Evolutionary conservation across 2,888 invertebrate genomes (phyloP).

Genomic region (Masnerella sp.): DNA sequence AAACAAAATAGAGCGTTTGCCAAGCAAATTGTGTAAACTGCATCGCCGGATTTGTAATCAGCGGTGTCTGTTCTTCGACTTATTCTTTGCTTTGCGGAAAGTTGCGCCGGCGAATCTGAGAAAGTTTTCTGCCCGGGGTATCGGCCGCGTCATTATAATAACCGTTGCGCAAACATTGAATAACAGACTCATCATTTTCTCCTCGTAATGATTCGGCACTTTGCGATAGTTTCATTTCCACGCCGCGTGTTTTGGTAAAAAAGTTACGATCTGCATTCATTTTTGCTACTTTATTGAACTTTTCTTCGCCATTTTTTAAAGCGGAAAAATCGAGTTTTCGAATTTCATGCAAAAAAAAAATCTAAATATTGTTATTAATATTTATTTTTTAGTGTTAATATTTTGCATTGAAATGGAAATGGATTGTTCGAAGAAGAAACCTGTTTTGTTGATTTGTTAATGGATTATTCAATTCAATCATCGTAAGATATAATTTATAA

Average conservation of each 20-base stretch:
- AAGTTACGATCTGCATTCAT: constrained; percentile 25
- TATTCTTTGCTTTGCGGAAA: constrained; percentile 59
- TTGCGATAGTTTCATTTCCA: constrained; percentile 54
- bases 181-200: constrained; percentile 60
- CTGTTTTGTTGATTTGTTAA: no score
- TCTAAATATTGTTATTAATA: constrained; percentile 1
- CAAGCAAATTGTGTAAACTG: constrained; percentile 55
- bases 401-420: neutral
- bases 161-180: constrained; percentile 52
- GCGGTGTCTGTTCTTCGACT: constrained; percentile 57
- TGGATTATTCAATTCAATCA: no score
- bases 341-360: no score
- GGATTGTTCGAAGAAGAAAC: no score
- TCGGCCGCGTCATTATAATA: constrained; percentile 57
- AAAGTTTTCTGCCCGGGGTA: constrained; percentile 57
- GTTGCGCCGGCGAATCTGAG: constrained; percentile 56
- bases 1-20: constrained; percentile 37
- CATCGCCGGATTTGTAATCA: constrained; percentile 55
- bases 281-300: constrained; percentile 34
- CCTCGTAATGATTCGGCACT: constrained; percentile 57
- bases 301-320: no score
- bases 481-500: no score
- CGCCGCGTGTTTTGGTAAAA: constrained; percentile 43
- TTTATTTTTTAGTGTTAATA: neutral
- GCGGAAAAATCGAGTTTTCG: no score